These are phyloP conservation scores for Balanococcus diminutus DNA, from an alignment of 2,888 invertebrate genomes.

Conservation along the genomic window DNA sequence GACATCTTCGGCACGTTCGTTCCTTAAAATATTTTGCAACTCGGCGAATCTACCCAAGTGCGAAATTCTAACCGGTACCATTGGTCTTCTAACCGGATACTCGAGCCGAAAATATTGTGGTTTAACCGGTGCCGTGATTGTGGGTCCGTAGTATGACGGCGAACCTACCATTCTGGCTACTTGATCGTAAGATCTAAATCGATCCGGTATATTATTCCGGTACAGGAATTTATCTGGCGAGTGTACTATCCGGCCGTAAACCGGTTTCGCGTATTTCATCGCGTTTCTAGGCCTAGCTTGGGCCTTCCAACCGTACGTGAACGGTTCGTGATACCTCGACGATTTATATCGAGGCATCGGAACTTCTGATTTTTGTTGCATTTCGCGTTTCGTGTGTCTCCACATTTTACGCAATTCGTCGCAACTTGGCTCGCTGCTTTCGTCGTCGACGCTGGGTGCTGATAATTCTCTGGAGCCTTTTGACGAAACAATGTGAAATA, in stretches of 20 bases:
- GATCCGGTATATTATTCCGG: conserved; percentile 43
- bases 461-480: conserved; percentile 30
- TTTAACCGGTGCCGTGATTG: not conserved
- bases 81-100: conserved; percentile 46
- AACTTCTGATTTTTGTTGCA: conserved; percentile 45
- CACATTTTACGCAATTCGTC: conserved; percentile 52
- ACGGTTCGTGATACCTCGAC: conserved; percentile 43
- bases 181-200: conserved; percentile 40
- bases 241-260: conserved; percentile 53
- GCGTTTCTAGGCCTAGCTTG: conserved; percentile 45
- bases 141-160: not conserved
- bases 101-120: conserved; percentile 45
- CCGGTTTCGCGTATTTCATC: conserved; percentile 44
- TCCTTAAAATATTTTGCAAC: conserved; percentile 40
- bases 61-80: conserved; percentile 39
- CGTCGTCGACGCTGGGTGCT: not conserved
- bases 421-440: conserved; percentile 48
- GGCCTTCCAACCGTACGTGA: conserved; percentile 53
- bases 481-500: conserved; percentile 35
- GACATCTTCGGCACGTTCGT: conserved; percentile 45
- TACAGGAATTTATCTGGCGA: conserved; percentile 53
- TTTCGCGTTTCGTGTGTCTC: conserved; percentile 52
- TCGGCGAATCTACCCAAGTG: conserved; percentile 50
- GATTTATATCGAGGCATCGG: conserved; percentile 17
- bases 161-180: conserved; percentile 51